A percentile compares a stretch with the other conserved stretches of the same genome.
Conservation (phyloP, 2,888 invertebrate genomes). For the Cybosia mesomella region DNA sequence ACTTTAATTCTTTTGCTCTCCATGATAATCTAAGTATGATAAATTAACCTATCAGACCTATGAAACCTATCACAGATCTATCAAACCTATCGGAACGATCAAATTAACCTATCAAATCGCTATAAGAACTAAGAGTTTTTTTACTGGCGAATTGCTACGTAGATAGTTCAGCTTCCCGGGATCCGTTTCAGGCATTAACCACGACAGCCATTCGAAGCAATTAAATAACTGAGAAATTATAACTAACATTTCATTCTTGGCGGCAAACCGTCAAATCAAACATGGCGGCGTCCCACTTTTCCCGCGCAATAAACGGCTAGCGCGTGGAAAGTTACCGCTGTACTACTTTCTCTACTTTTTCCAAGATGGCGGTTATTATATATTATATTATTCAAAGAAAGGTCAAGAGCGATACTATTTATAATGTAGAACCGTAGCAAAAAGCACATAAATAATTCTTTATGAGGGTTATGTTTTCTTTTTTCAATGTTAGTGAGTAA, state of each 20-base stretch:
- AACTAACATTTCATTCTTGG: slow-evolving; percentile 55
- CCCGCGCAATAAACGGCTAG: slow-evolving; percentile 78
- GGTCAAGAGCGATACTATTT: slow-evolving; percentile 73
- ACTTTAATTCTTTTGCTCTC: background rate
- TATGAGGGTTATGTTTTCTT: background rate
- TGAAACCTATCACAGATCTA: too few species aligned
- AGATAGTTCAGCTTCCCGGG: background rate
- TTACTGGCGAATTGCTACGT: background rate
- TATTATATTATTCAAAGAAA: slow-evolving; percentile 68
- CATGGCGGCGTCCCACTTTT: slow-evolving; percentile 85
- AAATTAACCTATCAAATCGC: too few species aligned
- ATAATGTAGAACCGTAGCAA: slow-evolving; percentile 43
- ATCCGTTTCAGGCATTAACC: background rate
- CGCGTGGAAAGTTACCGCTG: slow-evolving; percentile 86
- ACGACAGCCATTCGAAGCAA: background rate
- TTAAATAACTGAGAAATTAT: slow-evolving; percentile 6
- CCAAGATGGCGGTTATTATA: slow-evolving; percentile 80
- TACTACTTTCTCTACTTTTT: slow-evolving; percentile 87
- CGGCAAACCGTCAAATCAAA: slow-evolving; percentile 78
- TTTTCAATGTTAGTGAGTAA: slow-evolving; percentile 20
- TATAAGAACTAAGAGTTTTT: background rate
- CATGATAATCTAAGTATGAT: too few species aligned
- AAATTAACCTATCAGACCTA: too few species aligned
- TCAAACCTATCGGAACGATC: too few species aligned
- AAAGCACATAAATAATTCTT: slow-evolving; percentile 27